A percentile compares a stretch with the other conserved stretches of the same genome.
Conservation (phyloP, 2,113 vertebrate genomes). For the Tyrannus savana region DNA sequence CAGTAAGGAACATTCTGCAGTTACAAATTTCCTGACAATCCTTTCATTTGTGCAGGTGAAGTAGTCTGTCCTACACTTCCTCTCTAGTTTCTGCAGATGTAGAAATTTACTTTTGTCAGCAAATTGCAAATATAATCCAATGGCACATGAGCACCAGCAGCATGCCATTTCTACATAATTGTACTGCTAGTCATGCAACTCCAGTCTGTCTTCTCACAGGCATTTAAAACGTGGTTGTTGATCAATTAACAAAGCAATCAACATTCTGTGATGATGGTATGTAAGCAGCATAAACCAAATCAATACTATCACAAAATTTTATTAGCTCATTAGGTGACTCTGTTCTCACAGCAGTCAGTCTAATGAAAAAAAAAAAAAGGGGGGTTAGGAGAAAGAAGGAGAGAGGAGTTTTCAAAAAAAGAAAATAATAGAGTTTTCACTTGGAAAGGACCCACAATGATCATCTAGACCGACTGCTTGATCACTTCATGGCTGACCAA, state of each 20-base stretch:
- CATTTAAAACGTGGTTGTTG: neutral
- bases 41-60: neutral
- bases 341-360: neutral
- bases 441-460: fast-evolving
- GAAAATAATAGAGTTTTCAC: neutral
- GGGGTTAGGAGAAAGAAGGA: neutral
- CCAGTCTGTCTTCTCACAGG: neutral
- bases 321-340: neutral
- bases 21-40: neutral
- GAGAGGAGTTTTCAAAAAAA: neutral
- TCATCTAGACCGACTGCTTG: no score
- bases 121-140: neutral
- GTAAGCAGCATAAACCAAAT: neutral
- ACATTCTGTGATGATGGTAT: neutral
- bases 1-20: neutral
- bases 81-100: neutral
- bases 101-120: neutral
- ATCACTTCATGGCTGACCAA: neutral
- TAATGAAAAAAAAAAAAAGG: neutral
- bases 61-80: fast-evolving
- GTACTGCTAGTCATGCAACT: neutral
- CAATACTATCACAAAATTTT: neutral
- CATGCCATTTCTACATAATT: neutral
- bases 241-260: neutral
- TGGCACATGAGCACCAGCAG: fast-evolving